phyloP scores from a whole-genome alignment of 1,140 invertebrate species.

The Drosophila grimshawi region DNA sequence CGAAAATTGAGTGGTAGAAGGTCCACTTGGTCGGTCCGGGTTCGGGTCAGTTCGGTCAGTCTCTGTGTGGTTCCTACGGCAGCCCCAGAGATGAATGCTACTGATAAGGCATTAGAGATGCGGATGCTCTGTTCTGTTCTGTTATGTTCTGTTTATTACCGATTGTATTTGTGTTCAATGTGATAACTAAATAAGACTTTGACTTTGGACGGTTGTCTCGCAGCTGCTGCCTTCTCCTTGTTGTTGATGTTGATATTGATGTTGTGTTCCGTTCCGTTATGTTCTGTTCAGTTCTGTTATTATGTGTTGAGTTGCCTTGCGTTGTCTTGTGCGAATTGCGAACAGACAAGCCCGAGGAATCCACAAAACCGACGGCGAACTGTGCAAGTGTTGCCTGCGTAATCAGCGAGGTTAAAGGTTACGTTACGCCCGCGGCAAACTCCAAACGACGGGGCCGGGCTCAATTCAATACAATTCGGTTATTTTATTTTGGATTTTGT shows the following conservation, averaged over 20 bases:
- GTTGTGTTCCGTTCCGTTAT: neutral
- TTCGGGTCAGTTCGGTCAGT: slow-evolving; percentile 26
- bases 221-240: slow-evolving; percentile 15
- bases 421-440: slow-evolving; percentile 48
- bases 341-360: neutral
- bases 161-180: slow-evolving; percentile 21
- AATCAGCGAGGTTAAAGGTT: slow-evolving; percentile 51
- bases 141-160: slow-evolving; percentile 22
- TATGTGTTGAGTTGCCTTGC: neutral
- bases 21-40: slow-evolving; percentile 16
- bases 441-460: slow-evolving; percentile 25
- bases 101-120: slow-evolving; percentile 70
- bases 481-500: neutral
- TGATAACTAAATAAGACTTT: slow-evolving; percentile 52
- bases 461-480: slow-evolving; percentile 24
- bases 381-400: slow-evolving; percentile 20
- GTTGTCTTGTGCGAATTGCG: slow-evolving; percentile 8
- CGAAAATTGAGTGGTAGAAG: slow-evolving; percentile 69
- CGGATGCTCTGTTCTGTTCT: slow-evolving; percentile 38
- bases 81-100: slow-evolving; percentile 53
- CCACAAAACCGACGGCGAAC: slow-evolving; percentile 20
- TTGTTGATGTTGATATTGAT: slow-evolving; percentile 26
- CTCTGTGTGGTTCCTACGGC: slow-evolving; percentile 49
- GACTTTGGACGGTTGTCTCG: slow-evolving; percentile 19
- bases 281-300: neutral